A percentile compares a stretch with the other conserved stretches of the same genome.
Conservation (phyloP, 2,113 vertebrate genomes). For the Pelmatolapia mariae region DNA sequence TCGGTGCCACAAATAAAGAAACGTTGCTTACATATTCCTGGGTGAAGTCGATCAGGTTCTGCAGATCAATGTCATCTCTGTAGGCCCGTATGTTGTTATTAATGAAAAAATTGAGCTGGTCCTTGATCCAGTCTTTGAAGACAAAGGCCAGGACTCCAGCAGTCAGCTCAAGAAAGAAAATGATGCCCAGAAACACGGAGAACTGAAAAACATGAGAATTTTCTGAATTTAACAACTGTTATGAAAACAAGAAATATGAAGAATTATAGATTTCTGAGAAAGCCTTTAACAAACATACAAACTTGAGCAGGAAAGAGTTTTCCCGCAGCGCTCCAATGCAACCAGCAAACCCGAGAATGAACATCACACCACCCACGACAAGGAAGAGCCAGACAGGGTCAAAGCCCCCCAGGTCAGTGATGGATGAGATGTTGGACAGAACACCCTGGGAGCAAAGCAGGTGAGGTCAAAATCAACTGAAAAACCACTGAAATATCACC, state of each 20-base stretch:
- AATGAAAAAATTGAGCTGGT: conserved; percentile 98
- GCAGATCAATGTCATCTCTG: conserved; percentile 95
- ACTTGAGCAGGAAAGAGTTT: conserved; percentile 96
- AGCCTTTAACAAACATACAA: conserved; percentile 77
- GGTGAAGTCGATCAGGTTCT: conserved; percentile 98
- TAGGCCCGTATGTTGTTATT: conserved; percentile 99
- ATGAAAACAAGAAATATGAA: neutral
- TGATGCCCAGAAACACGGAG: conserved; percentile 96
- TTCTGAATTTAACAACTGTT: neutral
- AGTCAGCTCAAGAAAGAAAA: conserved; percentile 98
- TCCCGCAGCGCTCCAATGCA: conserved; percentile 95
- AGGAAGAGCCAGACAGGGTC: conserved; percentile 98
- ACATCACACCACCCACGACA: conserved; percentile 97
- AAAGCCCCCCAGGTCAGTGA: conserved; percentile 94
- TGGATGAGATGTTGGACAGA: conserved; percentile 96
- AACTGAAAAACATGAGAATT: conserved; percentile 75
- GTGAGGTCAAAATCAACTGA: neutral
- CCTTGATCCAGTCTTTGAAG: conserved; percentile 99
- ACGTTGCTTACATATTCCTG: conserved; percentile 90
- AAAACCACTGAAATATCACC: neutral
- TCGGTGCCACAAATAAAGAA: neutral
- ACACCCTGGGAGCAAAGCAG: conserved; percentile 77
- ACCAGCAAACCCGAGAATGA: conserved; percentile 95
- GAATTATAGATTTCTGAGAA: neutral
- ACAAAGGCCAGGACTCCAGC: conserved; percentile 96